Base-by-base conservation (phyloP, 2,797 vertebrate species). In the Distichodus sexfasciatus region DNA sequence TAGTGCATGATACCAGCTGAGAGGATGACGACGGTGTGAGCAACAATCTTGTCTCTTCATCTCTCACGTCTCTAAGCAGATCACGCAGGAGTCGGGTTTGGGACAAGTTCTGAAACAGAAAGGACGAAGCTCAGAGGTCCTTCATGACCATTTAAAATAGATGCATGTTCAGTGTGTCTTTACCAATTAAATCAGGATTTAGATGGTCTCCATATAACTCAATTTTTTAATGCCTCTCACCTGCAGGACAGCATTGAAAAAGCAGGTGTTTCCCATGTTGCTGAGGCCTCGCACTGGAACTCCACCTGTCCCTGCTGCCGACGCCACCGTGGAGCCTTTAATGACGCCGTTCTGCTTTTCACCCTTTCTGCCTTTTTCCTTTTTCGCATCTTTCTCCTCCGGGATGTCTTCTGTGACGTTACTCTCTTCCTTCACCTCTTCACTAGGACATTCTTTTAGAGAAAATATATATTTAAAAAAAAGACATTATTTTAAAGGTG, bases 241-340 rank as follows among this genome's bases (percentile, higher is more conserved):
- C 95, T 99, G 97, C 87, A 99, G 89, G 72, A 99, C 96, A 1
- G 97, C 93, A 66, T 99, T 99, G 77, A 98, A 99, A 88, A 99
- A 99, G 75, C 97, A 99, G 0, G 97, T 98, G 81, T 99, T 99
- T 62, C 97, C 97, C 81, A 99, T 84, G 82, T 99, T 99, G 85
- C 96, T 97, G 59, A 99, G 91, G 50, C 97, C 97, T 76, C 90
- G 95, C 21, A 99, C 94, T 5, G 86, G 80, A 62, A 91, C 55
- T 0, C 67, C 53, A 8, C 44, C 24, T 3, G 8, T 36, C 6
- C 67, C 67, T 33, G 76, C 78, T 14, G 62, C n/a, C 1, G 46
- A 10, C 72, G n/a, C n/a, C 7, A 47, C 21, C 33, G 71, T 84
- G 4, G 82, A 81, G 2, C 76, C 66, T 79, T 85, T 93, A 76